Conservation (phyloP, 2,113 vertebrate species). For the Nibea albiflora region DNA sequence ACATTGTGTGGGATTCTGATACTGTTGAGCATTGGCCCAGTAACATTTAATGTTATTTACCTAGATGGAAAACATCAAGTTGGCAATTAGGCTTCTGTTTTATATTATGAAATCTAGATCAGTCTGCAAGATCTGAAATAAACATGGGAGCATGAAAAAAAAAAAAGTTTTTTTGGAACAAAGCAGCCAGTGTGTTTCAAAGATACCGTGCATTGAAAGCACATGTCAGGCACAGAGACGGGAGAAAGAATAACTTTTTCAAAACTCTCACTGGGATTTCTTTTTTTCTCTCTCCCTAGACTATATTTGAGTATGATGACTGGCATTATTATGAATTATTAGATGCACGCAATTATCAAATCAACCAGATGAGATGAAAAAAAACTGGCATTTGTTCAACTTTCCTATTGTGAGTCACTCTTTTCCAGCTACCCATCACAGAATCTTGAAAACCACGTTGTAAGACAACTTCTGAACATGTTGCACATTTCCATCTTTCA, state of each 20-base stretch:
- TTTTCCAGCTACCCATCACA: slow-evolving; percentile 13
- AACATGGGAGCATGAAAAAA: slow-evolving; percentile 31
- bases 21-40: not conserved
- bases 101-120: not conserved
- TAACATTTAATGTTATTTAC: not conserved
- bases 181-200: slow-evolving; percentile 48
- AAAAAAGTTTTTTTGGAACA: slow-evolving; percentile 37
- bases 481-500: not conserved
- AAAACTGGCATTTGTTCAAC: slow-evolving; percentile 19
- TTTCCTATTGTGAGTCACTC: slow-evolving; percentile 34
- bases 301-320: not conserved
- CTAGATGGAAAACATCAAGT: not conserved
- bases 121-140: slow-evolving; percentile 20
- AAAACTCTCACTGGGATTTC: slow-evolving; percentile 11
- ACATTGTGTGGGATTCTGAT: not conserved
- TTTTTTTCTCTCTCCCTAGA: slow-evolving; percentile 2
- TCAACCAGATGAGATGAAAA: slow-evolving; percentile 8
- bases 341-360: not conserved
- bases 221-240: slow-evolving; percentile 49
- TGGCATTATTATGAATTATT: slow-evolving; percentile 13
- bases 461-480: not conserved
- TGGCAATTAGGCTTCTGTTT: not conserved
- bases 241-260: not conserved
- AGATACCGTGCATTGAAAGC: slow-evolving; percentile 56
- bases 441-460: slow-evolving; percentile 30